phyloP scores from a whole-genome alignment of 1,140 invertebrate genomes.

The Drosophila sproati region DNA sequence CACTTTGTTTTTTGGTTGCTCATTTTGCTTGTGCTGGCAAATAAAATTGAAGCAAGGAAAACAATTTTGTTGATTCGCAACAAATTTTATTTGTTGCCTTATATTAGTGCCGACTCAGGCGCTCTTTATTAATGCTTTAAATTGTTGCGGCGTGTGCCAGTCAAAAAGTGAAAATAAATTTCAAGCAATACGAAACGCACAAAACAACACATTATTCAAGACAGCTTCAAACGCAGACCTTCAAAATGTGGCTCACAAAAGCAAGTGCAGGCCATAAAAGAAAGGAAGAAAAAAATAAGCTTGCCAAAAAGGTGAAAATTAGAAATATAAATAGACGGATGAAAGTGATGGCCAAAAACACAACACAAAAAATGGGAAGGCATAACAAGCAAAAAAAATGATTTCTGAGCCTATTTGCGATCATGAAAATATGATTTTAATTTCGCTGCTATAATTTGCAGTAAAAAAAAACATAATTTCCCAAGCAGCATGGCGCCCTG shows the following conservation, averaged over 20 bases:
- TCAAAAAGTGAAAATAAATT: slow-evolving; percentile 43
- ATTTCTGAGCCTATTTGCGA: slow-evolving; percentile 75
- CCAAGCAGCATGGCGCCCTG: background rate
- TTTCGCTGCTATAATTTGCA: slow-evolving; percentile 70
- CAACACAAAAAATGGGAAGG: slow-evolving; percentile 18
- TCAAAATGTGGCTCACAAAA: slow-evolving; percentile 17
- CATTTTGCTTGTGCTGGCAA: slow-evolving; percentile 23
- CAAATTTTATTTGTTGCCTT: slow-evolving; percentile 57
- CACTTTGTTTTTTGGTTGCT: slow-evolving; percentile 9
- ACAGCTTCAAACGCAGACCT: background rate
- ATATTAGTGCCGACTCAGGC: slow-evolving; percentile 65
- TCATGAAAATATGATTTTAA: slow-evolving; percentile 82
- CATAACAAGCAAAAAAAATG: slow-evolving; percentile 35
- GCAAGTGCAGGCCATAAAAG: slow-evolving; percentile 57
- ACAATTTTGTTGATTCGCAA: slow-evolving; percentile 51
- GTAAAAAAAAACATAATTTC: slow-evolving; percentile 67
- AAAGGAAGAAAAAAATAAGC: slow-evolving; percentile 3
- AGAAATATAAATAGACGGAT: slow-evolving; percentile 56
- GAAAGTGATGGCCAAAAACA: slow-evolving; percentile 21
- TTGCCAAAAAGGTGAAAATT: slow-evolving; percentile 70
- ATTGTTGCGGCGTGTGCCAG: slow-evolving; percentile 50
- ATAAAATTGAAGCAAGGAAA: slow-evolving; percentile 41
- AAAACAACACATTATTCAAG: slow-evolving; percentile 5
- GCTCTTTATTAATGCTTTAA: slow-evolving; percentile 69
- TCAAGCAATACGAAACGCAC: slow-evolving; percentile 20